Conservation (phyloP, 2,888 invertebrate species). For the Plebejus argus region DNA sequence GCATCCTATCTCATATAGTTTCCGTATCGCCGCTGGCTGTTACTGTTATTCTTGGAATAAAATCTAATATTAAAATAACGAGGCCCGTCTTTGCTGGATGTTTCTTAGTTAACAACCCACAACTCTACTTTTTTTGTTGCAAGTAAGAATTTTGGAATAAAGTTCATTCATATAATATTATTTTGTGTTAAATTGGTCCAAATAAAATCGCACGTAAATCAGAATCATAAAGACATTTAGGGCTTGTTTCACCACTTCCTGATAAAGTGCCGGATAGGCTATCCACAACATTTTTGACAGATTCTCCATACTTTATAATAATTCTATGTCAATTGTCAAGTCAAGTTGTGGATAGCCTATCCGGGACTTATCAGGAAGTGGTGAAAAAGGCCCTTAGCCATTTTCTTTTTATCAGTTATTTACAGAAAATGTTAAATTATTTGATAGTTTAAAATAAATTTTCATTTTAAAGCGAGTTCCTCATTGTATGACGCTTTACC, state of each 20-base stretch:
- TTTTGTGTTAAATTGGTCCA: background rate
- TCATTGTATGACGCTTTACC: background rate
- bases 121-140: background rate
- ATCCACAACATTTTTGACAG: too few species aligned
- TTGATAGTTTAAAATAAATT: background rate
- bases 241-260: too few species aligned
- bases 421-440: background rate
- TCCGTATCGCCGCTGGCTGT: slow-evolving; percentile 24
- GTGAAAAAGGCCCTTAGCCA: too few species aligned
- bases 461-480: too few species aligned
- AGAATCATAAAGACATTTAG: too few species aligned
- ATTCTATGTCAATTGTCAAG: too few species aligned
- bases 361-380: too few species aligned
- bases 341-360: too few species aligned
- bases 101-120: background rate
- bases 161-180: background rate
- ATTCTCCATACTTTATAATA: too few species aligned
- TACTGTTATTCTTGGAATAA: slow-evolving; percentile 52
- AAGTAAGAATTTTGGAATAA: background rate
- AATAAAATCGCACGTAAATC: too few species aligned
- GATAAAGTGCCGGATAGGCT: too few species aligned
- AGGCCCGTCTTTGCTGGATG: background rate
- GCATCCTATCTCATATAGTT: slow-evolving; percentile 25
- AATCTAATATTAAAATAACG: slow-evolving; percentile 53
- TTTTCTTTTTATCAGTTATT: background rate